Evolutionary conservation across 2,797 vertebrate genomes (phyloP), one percentile per base, ranked within the genome.

Genomic region (Clarias laeviceps): DNA sequence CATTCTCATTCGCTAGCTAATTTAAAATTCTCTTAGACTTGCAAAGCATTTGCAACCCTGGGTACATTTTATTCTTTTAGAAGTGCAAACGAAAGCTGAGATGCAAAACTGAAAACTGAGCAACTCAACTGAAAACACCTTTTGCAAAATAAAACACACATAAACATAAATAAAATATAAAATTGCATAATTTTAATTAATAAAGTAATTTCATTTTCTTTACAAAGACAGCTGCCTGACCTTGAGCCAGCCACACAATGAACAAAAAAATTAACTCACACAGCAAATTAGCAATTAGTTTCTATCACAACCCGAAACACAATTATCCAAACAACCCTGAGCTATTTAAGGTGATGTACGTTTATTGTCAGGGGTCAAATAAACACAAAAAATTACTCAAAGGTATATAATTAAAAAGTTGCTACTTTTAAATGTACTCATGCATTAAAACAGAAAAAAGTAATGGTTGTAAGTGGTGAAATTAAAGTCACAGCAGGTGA

Each of bases 301-400:
- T 62, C 34, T 79, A 34, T 79, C 32, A 62, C 29, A 62, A 17
- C 34, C 34, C 3, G 57, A 62, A 12, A 62, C 32, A 62, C 76
- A 79, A 14, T 37, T 79, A 37, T 37, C 29, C 76, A 37, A 34
- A 37, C 27, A 61, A 34, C 37, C 17, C 29, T 34, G 22, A 37
- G 76, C 29, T 61, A 14, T 61, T 7, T 62, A 34, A n/a, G 32
- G 32, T 79, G 57, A 79, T 11, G 56, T 24, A 18, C 2, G 56
- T 34, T 78, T 61, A 34, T 22, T 59, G 20, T 78, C 74, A 78
- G 27, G 11, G 76, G 57, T 78, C 56, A 57, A 61, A 61, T 61
- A 59, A 34, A 18, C 1, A 0, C 0, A 37, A 34, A 61, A 77
- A 34, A 32, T 5, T 77, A 59, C 8, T 77, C 17, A 77, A 32